Conservation (phyloP, 2,888 invertebrate genomes). For the Uropetala carovei region DNA sequence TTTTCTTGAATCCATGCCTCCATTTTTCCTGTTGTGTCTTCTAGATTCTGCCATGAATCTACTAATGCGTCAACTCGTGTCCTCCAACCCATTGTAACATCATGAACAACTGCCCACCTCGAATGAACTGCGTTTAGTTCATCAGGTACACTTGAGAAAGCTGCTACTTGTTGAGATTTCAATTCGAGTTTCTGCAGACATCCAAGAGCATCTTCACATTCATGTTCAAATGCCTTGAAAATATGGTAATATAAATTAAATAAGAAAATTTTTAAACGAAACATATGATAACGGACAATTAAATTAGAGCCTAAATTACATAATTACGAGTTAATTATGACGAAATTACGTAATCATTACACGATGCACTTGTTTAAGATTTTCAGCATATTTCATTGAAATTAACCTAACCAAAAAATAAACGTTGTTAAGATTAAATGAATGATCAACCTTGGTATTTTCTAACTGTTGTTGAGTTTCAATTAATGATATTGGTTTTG, state of each 20-base stretch:
- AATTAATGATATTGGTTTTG: constrained; percentile 86
- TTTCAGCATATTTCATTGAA: not conserved
- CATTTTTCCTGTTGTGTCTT: constrained; percentile 85
- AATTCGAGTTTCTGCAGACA: constrained; percentile 85
- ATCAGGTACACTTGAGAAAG: constrained; percentile 86
- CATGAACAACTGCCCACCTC: constrained; percentile 89
- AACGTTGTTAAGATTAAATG: not conserved
- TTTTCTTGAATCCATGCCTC: constrained; percentile 88
- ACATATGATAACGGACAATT: too few relatives aligned
- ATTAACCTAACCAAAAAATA: not conserved
- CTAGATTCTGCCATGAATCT: constrained; percentile 88
- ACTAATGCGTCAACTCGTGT: constrained; percentile 88
- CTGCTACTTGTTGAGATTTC: constrained; percentile 85
- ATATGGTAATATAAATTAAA: not conserved
- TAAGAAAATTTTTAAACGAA: too few relatives aligned
- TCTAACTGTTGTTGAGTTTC: constrained; percentile 89
- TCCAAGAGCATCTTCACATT: constrained; percentile 86
- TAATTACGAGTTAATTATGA: not conserved
- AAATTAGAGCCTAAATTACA: not conserved
- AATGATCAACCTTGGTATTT: constrained; percentile 77
- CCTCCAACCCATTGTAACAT: constrained; percentile 86
- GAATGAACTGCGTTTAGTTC: constrained; percentile 90
- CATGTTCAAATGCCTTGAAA: constrained; percentile 81
- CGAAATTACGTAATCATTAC: not conserved
- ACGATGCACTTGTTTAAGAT: not conserved